Percentiles rank a stretch among this genome's conserved stretches.
phyloP scores from a whole-genome alignment of 2,888 invertebrate species.

The Cacoxenus indagator region DNA sequence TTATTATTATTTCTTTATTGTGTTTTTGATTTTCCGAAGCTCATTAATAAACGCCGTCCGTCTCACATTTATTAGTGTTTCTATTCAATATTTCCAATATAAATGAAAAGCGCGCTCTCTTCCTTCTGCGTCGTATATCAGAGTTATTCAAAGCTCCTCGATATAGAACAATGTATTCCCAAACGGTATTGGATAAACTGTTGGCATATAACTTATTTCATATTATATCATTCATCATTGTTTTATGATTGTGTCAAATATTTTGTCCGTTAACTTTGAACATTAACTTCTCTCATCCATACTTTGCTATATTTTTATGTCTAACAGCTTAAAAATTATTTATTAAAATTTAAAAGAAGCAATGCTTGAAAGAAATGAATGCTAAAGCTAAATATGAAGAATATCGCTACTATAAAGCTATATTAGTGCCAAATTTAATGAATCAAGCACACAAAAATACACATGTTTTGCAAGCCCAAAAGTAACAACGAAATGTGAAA shows the following conservation, averaged over 20 bases:
- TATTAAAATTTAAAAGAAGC: conserved; percentile 33
- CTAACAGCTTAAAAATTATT: not conserved
- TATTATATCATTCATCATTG: not conserved
- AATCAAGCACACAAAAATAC: conserved; percentile 18
- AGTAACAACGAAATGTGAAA: conserved; percentile 36
- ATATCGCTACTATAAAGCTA: conserved; percentile 38
- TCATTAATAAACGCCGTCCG: not conserved
- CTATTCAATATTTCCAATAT: not conserved
- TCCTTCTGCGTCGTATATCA: not conserved
- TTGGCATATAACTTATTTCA: not conserved
- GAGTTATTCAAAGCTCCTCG: not conserved
- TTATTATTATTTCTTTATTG: not conserved
- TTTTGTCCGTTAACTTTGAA: not conserved
- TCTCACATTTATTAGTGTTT: not conserved
- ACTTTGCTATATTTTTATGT: not conserved
- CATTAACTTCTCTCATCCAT: not conserved
- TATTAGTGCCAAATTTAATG: conserved; percentile 28
- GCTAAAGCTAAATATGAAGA: conserved; percentile 60
- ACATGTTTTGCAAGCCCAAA: not conserved
- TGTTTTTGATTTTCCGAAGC: not conserved
- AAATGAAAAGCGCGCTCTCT: not conserved
- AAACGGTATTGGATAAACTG: not conserved
- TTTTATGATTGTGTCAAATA: not conserved
- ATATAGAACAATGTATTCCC: not conserved
- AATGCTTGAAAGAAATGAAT: conserved; percentile 54